Percentiles rank a stretch among this genome's conserved stretches.
These are phyloP conservation scores for Phortica variegata DNA, from an alignment of 1,140 invertebrate genomes.

Conservation along the genomic window DNA sequence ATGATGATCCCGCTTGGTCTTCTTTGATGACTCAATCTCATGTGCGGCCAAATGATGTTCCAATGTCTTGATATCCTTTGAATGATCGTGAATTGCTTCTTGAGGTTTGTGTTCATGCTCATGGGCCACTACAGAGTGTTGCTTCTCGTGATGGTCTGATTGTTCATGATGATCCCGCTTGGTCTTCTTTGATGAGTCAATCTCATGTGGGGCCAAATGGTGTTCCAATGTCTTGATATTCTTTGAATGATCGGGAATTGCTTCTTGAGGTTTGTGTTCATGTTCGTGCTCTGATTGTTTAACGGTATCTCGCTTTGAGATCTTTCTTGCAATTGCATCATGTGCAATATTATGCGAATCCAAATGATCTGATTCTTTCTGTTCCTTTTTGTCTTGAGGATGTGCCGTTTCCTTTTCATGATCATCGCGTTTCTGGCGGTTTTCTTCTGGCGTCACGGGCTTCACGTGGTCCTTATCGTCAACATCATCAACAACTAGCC, in stretches of 20 bases:
- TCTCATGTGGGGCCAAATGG: too few species aligned
- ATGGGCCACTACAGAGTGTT: background rate
- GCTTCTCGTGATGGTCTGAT: too few species aligned
- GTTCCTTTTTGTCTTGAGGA: background rate
- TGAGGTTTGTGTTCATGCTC: background rate
- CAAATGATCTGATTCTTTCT: slow-evolving; percentile 18
- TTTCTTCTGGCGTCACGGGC: slow-evolving; percentile 15
- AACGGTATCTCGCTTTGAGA: too few species aligned
- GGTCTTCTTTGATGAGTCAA: too few species aligned
- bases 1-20: too few species aligned
- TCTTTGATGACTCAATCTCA: too few species aligned
- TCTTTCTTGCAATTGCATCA: too few species aligned
- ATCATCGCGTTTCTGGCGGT: slow-evolving; percentile 24
- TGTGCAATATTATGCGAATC: slow-evolving; percentile 9
- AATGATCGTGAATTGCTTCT: background rate
- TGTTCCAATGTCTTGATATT: too few species aligned
- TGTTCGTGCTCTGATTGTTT: too few species aligned
- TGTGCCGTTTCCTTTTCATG: background rate
- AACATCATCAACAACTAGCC: too few species aligned
- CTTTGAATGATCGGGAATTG: background rate
- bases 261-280: background rate
- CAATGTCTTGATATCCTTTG: background rate
- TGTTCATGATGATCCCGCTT: too few species aligned
- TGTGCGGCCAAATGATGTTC: too few species aligned
- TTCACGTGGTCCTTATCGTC: background rate